Conservation (phyloP, 2,888 invertebrate genomes). For the Clusia tigrina region DNA sequence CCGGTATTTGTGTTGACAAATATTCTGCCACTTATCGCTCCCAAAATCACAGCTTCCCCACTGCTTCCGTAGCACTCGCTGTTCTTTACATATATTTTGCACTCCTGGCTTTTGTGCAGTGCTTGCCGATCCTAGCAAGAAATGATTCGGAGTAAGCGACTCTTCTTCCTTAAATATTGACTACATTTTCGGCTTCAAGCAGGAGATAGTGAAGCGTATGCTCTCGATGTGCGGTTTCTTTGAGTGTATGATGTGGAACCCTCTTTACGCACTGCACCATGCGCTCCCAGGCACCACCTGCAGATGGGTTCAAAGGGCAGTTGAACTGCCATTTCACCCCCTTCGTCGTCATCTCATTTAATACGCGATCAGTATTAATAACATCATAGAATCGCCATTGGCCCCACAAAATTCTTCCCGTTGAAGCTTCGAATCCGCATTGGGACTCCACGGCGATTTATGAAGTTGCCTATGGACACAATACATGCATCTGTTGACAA, state of each 20-base stretch:
- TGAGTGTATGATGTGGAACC: slow-evolving; percentile 15
- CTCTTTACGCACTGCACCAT: slow-evolving; percentile 20
- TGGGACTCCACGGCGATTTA: slow-evolving; percentile 24
- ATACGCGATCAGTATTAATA: too few species aligned
- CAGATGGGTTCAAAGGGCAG: slow-evolving; percentile 18
- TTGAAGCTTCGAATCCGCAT: slow-evolving; percentile 27
- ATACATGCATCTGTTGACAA: slow-evolving; percentile 25
- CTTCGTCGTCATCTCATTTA: slow-evolving; percentile 12
- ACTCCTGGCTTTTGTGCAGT: slow-evolving; percentile 19
- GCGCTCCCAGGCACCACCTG: slow-evolving; percentile 25
- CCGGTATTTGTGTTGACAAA: too few species aligned
- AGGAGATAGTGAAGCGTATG: slow-evolving; percentile 21
- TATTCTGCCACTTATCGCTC: too few species aligned
- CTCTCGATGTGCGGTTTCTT: slow-evolving; percentile 21
- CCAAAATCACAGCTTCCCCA: background rate
- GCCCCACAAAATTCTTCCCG: slow-evolving; percentile 29
- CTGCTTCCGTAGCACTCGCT: too few species aligned
- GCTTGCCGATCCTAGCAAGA: slow-evolving; percentile 19
- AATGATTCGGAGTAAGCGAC: slow-evolving; percentile 26
- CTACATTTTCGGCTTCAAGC: slow-evolving; percentile 27
- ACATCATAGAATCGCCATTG: slow-evolving; percentile 11
- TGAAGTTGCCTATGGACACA: slow-evolving; percentile 24
- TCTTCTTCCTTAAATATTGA: slow-evolving; percentile 23
- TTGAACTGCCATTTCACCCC: slow-evolving; percentile 35
- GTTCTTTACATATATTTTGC: background rate